phyloP scores from a whole-genome alignment of 2,797 vertebrate species.

The Acrossocheilus wenchowensis region DNA sequence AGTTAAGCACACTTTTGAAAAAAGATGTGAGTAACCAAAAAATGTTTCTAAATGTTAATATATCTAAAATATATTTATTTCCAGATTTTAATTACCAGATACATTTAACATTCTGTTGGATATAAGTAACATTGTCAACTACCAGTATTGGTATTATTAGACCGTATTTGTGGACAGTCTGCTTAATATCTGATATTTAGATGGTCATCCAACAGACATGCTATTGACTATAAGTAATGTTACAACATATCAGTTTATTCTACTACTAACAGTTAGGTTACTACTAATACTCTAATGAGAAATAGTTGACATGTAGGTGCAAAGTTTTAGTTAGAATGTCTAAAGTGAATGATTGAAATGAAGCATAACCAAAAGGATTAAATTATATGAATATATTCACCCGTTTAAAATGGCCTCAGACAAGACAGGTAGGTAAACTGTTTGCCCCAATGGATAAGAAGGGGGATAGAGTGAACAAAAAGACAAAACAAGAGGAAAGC shows the following conservation, averaged over 20 bases:
- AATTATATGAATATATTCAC: neutral
- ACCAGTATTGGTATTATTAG: neutral
- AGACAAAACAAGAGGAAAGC: neutral
- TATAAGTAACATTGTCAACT: neutral
- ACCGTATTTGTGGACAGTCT: neutral
- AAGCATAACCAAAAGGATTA: neutral
- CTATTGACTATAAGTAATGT: neutral
- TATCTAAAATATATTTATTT: too few relatives aligned
- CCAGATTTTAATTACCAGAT: too few relatives aligned
- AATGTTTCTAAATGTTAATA: too few relatives aligned
- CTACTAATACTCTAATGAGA: neutral
- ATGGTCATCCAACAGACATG: neutral
- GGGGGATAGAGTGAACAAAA: neutral
- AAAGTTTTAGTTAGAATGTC: neutral
- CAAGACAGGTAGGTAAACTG: conserved; percentile 43
- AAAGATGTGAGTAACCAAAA: too few relatives aligned
- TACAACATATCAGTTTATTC: neutral
- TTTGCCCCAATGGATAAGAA: conserved; percentile 25
- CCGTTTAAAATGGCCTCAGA: conserved; percentile 25
- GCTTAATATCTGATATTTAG: neutral
- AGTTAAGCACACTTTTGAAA: too few relatives aligned
- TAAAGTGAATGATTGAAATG: neutral
- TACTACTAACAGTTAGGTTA: neutral
- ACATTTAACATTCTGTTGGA: too few relatives aligned
- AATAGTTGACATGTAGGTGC: neutral